phyloP scores from a whole-genome alignment of 2,113 vertebrate species.

The Acrocephalus kingi region DNA sequence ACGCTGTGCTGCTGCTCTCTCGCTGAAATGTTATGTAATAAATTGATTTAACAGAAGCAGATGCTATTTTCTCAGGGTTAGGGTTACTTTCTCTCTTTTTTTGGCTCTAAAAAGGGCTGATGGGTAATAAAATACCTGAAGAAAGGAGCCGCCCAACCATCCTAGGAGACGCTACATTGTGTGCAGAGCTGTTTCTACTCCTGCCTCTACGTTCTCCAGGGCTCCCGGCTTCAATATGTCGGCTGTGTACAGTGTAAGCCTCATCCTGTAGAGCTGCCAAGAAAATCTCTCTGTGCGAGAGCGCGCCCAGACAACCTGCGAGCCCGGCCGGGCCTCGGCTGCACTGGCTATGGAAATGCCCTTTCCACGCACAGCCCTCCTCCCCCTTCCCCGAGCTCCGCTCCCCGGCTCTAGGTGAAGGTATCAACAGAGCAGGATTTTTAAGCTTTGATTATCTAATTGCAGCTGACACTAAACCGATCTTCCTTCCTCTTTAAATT shows the following conservation, averaged over 20 bases:
- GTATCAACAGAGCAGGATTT: constrained; percentile 51
- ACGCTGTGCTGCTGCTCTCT: constrained; percentile 57
- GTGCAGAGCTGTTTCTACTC: constrained; percentile 77
- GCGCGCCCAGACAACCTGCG: constrained; percentile 69
- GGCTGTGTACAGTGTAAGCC: constrained; percentile 77
- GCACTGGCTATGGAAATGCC: constrained; percentile 70
- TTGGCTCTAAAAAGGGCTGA: constrained; percentile 64
- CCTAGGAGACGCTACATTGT: constrained; percentile 78
- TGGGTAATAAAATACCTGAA: constrained; percentile 83
- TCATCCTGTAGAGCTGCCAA: constrained; percentile 86
- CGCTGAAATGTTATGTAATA: constrained; percentile 74
- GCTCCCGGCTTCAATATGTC: constrained; percentile 71
- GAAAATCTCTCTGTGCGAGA: constrained; percentile 78
- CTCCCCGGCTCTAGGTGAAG: constrained; percentile 43
- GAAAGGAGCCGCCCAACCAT: constrained; percentile 75
- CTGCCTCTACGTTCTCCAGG: constrained; percentile 74
- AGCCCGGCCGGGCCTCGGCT: constrained; percentile 70
- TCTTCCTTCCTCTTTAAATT: constrained; percentile 77
- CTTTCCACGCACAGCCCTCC: constrained; percentile 72
- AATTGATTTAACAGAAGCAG: constrained; percentile 70
- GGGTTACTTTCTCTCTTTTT: constrained; percentile 5
- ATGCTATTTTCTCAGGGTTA: constrained; percentile 56
- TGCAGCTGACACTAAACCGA: constrained; percentile 77
- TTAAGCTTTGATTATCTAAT: constrained; percentile 77
- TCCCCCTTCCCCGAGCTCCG: constrained; percentile 62